Evolutionary conservation across 1,140 invertebrate species (phyloP), one percentile per base, ranked within the genome.

Genomic region (Drosophila rufa): DNA sequence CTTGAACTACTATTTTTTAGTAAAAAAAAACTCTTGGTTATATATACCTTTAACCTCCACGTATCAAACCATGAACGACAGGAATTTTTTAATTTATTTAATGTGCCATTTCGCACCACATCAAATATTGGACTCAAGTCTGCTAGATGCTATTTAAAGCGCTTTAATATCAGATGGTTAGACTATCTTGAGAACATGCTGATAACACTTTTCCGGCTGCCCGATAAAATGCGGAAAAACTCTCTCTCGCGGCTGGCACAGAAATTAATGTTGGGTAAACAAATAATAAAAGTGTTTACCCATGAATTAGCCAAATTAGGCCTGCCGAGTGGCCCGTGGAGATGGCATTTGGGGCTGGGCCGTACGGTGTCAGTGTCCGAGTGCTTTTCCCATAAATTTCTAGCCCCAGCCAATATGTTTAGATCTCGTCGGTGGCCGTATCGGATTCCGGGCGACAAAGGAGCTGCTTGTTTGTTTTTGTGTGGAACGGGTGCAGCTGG

Each of bases 81-180:
- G 33, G 6, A 46, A 59, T 64, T 86, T 78, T 85, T 75, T 82
- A 87, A 87, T 86, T 82, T 53, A 87, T 87, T 86, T 82, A 85
- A 61, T 76, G 78, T 79, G 60, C 25, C 45, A 55, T 42, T 17
- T 17, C 43, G 12, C 17, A 59, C 65, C 27, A 53, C 69, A 68
- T 68, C 61, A 53, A 17, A 42, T 58, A 42, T 47, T 53, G 74
- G 64, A 48, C 47, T 67, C 64, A 75, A 19, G 33, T n/a, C 25
- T n/a, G 4, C 30, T 66, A 61, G 79, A 79, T 82, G 75, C 82
- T 82, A 81, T 86, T 86, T 86, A 78, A 79, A 85, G 75, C 82
- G 75, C 70, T 82, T 84, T 83, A 64, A 42, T 84, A 84, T 80
- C 82, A 73, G 62, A 71, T 77, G 46, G 61, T 25, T 45, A 48